These are phyloP conservation scores for Saxidomus purpurata DNA, from an alignment of 1,140 invertebrate species.

Conservation along the genomic window DNA sequence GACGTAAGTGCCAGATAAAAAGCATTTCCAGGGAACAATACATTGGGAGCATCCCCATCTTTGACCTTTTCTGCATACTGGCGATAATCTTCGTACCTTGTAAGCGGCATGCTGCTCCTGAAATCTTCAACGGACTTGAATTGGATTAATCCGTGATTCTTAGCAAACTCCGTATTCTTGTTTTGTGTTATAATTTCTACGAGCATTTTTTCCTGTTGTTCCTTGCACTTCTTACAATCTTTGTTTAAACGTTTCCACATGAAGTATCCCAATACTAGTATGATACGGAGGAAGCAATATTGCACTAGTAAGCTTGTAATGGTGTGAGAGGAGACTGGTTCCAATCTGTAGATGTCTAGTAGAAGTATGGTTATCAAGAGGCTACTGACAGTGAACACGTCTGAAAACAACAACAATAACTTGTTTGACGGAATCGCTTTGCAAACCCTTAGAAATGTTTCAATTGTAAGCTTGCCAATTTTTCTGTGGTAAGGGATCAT, in stretches of 20 bases:
- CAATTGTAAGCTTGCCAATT: no score
- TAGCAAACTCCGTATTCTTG: slow-evolving; percentile 26
- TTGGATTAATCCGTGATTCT: background rate
- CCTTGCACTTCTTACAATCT: background rate
- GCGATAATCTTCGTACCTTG: slow-evolving; percentile 11
- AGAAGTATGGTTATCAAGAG: background rate
- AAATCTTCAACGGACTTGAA: slow-evolving; percentile 29
- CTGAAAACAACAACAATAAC: background rate
- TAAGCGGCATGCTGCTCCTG: slow-evolving; percentile 38
- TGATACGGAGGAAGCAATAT: background rate
- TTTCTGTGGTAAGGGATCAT: no score
- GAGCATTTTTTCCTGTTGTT: slow-evolving; percentile 32
- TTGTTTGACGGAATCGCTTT: no score
- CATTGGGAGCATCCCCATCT: slow-evolving; percentile 11
- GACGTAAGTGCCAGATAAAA: slow-evolving; percentile 52
- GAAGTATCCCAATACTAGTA: background rate
- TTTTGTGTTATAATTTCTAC: slow-evolving; percentile 47
- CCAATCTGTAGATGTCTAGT: slow-evolving; percentile 33
- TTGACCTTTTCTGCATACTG: slow-evolving; percentile 19
- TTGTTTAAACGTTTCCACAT: background rate
- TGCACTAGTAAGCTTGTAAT: background rate
- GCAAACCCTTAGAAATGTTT: no score
- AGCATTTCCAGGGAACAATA: slow-evolving; percentile 55
- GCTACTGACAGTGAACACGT: background rate
- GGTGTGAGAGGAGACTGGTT: slow-evolving; percentile 18